A percentile compares a stretch with the other conserved stretches of the same genome.
These are phyloP conservation scores for Saturnia pavonia DNA, from an alignment of 2,888 invertebrate species.

Conservation along the genomic window DNA sequence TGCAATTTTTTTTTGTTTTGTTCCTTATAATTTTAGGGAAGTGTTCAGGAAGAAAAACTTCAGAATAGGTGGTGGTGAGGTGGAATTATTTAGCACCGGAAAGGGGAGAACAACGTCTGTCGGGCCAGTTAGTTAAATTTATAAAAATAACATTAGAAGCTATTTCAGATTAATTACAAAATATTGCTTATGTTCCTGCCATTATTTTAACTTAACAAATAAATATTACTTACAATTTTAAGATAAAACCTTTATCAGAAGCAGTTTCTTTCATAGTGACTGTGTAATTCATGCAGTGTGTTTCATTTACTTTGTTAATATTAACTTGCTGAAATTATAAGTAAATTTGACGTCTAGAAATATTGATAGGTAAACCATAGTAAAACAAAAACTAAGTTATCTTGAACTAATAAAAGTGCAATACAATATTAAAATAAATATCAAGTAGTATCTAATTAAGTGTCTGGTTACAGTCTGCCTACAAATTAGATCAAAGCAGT, in stretches of 20 bases:
- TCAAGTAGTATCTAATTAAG: neutral
- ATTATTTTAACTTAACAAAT: neutral
- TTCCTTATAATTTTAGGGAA: too few relatives aligned
- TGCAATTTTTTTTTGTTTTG: too few relatives aligned
- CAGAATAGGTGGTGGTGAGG: too few relatives aligned
- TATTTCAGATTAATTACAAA: neutral
- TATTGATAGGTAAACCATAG: neutral
- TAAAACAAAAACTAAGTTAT: neutral
- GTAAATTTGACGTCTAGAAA: neutral
- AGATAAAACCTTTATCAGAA: conserved; percentile 6
- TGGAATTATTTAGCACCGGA: too few relatives aligned
- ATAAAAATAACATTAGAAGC: neutral
- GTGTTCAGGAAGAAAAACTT: too few relatives aligned
- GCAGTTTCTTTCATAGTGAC: neutral
- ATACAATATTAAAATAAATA: neutral
- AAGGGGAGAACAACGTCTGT: too few relatives aligned
- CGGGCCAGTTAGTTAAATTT: neutral
- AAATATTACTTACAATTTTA: conserved; percentile 11
- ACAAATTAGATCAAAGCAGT: neutral
- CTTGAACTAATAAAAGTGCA: neutral
- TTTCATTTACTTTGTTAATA: neutral
- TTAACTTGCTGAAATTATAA: neutral
- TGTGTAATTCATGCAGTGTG: neutral
- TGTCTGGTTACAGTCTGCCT: neutral
- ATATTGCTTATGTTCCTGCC: neutral